Conservation (phyloP, 2,888 invertebrate genomes). For the Ichneumon xanthorius region DNA sequence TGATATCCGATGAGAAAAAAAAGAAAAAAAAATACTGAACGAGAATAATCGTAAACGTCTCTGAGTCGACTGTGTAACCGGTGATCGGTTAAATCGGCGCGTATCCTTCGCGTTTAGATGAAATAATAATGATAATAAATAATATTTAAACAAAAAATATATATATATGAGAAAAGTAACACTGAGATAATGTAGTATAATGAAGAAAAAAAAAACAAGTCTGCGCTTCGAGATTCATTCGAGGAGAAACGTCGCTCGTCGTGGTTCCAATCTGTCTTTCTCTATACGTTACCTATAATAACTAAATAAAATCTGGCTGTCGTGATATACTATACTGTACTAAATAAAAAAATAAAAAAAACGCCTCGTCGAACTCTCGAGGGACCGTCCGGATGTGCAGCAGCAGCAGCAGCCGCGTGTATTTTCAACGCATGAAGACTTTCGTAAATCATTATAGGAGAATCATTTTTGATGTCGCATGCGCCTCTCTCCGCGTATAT, state of each 20-base stretch:
- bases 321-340: slow-evolving; percentile 57
- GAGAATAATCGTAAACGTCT: slow-evolving; percentile 10
- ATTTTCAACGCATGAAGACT: slow-evolving; percentile 48
- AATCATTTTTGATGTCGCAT: slow-evolving; percentile 37
- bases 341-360: slow-evolving; percentile 10
- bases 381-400: slow-evolving; percentile 61
- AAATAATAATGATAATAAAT: slow-evolving; percentile 22
- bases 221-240: slow-evolving; percentile 42
- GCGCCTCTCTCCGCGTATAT: slow-evolving; percentile 27
- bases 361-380: slow-evolving; percentile 53
- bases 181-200: slow-evolving; percentile 6
- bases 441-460: slow-evolving; percentile 30
- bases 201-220: slow-evolving; percentile 28
- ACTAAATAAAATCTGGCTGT: slow-evolving; percentile 60
- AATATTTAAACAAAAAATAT: no score
- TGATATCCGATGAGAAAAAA: slow-evolving; percentile 18
- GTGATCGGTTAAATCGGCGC: not conserved
- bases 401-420: slow-evolving; percentile 33
- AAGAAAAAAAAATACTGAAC: slow-evolving; percentile 26
- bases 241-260: slow-evolving; percentile 31
- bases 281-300: slow-evolving; percentile 41
- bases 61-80: not conserved
- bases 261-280: slow-evolving; percentile 60
- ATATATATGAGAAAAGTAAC: not conserved
- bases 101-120: slow-evolving; percentile 7